Evolutionary conservation across 2,888 invertebrate species (phyloP), one percentile per base, ranked within the genome.

Genomic region (Xestoiulus laeticollis): DNA sequence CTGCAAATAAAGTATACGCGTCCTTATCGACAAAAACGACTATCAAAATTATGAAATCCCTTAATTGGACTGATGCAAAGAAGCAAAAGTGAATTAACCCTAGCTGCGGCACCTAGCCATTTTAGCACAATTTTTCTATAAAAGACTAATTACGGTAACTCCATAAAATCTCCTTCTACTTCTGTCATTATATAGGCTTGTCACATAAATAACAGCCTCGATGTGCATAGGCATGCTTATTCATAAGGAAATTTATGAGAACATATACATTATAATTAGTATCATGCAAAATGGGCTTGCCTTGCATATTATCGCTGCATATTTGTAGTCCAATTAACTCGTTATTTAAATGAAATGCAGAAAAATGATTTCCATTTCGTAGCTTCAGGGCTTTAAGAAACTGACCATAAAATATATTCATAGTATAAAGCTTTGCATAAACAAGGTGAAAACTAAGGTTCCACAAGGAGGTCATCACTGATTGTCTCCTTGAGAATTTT

Each of bases 1-100:
- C 59, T 59, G 59, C 59, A 19, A 22, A 59, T 59, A 59, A 59
- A 59, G 22, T 59, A n/a, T n/a, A n/a, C 59, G 59, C 22, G 59
- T 59, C 59, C 59, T 59, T 59, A 59, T 59, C 59, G 59, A 59
- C 59, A 59, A 59, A 59, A 59, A 59, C 59, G 59, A 59, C 59
- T 59, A 59, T 59, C 59, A 59, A 59, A 59, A 59, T 59, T 59
- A 59, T 22, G 22, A 59, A 59, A 59, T 59, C 59, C 59, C 59
- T 59, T 59, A 59, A 59, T 59, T 59, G 59, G 59, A 59, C 59
- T 59, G 59, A 59, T 59, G 59, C 59, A 22, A 59, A 59, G 59
- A 22, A 59, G 59, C 59, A 22, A 59, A 59, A 59, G 22, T 19
- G 59, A 59, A 59, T 59, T 59, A 59, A 59, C 59, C 59, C 59